A percentile compares a stretch with the other conserved stretches of the same genome.
phyloP scores from a whole-genome alignment of 2,113 vertebrate genomes.

The Nematolebias whitei region DNA sequence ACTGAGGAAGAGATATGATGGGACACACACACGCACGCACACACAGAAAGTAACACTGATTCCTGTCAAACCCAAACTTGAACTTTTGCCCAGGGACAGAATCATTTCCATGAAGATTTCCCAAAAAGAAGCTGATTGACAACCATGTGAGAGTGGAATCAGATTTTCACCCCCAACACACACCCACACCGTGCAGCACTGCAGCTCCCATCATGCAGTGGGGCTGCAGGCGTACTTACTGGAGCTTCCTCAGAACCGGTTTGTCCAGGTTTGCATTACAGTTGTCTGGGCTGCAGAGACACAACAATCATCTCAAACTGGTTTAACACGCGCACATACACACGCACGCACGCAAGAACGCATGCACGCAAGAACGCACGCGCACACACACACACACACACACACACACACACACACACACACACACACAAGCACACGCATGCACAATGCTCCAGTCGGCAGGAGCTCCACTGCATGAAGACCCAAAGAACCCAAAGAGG shows the following conservation, averaged over 20 bases:
- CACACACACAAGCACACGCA: neutral
- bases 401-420: no score
- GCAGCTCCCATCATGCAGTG: conserved; percentile 67
- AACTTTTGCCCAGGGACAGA: no score
- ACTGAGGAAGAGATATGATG: no score
- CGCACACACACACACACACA: no score
- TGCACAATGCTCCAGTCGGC: neutral
- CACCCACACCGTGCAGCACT: neutral
- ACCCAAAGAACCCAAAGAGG: neutral
- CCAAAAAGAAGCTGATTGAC: neutral
- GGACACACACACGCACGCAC: no score
- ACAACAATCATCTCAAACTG: conserved; percentile 48
- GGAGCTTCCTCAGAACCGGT: conserved; percentile 87
- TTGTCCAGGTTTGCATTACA: conserved; percentile 83
- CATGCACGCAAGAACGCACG: no score
- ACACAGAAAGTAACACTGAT: no score
- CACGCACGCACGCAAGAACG: no score
- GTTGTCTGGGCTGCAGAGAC: conserved; percentile 82
- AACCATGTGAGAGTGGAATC: neutral
- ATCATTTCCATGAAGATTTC: no score
- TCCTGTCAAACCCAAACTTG: no score
- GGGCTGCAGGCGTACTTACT: conserved; percentile 86
- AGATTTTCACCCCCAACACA: neutral
- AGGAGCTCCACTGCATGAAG: neutral
- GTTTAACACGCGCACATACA: neutral